Conservation (phyloP, 2,797 vertebrate species). For the Sebastes nivosus region DNA sequence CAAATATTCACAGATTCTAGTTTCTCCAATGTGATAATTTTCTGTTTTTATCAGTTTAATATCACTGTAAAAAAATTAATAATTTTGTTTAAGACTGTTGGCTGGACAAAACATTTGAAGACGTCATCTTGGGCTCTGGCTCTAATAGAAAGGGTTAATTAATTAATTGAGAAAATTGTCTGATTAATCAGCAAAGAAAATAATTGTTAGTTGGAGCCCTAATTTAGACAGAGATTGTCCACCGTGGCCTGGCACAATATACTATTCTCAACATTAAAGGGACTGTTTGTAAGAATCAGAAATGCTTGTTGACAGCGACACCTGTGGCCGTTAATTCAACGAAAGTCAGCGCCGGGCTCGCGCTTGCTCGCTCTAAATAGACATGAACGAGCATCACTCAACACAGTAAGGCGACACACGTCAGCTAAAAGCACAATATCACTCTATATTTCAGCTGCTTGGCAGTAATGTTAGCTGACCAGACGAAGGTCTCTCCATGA, state of each 20-base stretch:
- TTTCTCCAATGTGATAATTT: not conserved
- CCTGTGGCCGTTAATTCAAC: too few species aligned
- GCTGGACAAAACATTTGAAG: not conserved
- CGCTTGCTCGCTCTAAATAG: too few species aligned
- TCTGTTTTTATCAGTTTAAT: not conserved
- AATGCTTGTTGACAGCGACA: too few species aligned
- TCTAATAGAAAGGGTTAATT: not conserved
- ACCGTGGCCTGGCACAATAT: not conserved
- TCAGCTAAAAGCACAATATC: too few species aligned
- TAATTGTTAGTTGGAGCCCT: not conserved
- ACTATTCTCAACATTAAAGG: not conserved
- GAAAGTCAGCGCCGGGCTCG: too few species aligned
- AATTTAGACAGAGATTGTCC: not conserved
- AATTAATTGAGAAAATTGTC: not conserved
- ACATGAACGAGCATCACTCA: too few species aligned
- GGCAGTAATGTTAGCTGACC: too few species aligned
- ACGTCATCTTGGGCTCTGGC: not conserved
- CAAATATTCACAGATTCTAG: not conserved
- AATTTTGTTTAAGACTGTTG: not conserved
- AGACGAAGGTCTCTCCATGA: too few species aligned
- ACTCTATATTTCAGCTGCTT: too few species aligned
- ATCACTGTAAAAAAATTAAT: not conserved
- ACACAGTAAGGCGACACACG: too few species aligned
- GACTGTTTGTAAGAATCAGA: too few species aligned
- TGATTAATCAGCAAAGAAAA: not conserved